Percentiles rank a stretch among this genome's conserved stretches.
Conservation (phyloP, 1,140 invertebrate genomes). For the Antheraea mylitta region DNA sequence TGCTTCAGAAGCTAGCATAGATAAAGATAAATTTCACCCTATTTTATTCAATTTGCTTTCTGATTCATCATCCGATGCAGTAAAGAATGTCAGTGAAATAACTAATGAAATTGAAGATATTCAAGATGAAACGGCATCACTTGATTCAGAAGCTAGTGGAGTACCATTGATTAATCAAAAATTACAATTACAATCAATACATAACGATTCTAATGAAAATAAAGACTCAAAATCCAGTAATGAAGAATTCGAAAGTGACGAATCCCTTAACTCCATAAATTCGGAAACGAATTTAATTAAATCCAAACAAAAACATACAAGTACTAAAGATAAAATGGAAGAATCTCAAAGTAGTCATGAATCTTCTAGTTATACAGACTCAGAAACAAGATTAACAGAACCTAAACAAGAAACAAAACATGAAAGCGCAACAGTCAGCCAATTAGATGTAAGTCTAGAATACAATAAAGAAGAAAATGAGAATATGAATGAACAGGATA, state of each 20-base stretch:
- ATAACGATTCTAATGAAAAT: neutral
- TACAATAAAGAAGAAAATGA: slow-evolving; percentile 29
- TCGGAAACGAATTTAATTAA: neutral
- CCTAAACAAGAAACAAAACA: slow-evolving; percentile 22
- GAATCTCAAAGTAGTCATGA: slow-evolving; percentile 46
- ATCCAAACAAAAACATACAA: slow-evolving; percentile 5
- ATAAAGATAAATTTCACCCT: neutral
- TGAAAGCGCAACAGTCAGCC: neutral
- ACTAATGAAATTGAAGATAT: slow-evolving; percentile 16
- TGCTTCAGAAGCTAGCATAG: neutral
- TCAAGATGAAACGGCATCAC: slow-evolving; percentile 38
- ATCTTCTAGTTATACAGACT: slow-evolving; percentile 48
- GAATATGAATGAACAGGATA: slow-evolving; percentile 34
- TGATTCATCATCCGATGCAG: neutral
- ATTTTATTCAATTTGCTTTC: neutral
- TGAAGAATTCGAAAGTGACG: neutral
- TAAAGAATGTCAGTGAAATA: neutral
- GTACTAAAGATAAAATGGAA: slow-evolving; percentile 14
- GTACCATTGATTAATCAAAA: slow-evolving; percentile 27
- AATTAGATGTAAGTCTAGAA: slow-evolving; percentile 7
- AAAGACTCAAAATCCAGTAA: neutral
- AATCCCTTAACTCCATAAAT: neutral
- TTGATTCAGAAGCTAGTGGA: slow-evolving; percentile 35
- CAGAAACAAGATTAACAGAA: slow-evolving; percentile 21
- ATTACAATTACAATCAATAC: slow-evolving; percentile 14